Evolutionary conservation across 2,113 vertebrate species (phyloP), one percentile per base, ranked within the genome.

Genomic region (Ceyx melanurus): DNA sequence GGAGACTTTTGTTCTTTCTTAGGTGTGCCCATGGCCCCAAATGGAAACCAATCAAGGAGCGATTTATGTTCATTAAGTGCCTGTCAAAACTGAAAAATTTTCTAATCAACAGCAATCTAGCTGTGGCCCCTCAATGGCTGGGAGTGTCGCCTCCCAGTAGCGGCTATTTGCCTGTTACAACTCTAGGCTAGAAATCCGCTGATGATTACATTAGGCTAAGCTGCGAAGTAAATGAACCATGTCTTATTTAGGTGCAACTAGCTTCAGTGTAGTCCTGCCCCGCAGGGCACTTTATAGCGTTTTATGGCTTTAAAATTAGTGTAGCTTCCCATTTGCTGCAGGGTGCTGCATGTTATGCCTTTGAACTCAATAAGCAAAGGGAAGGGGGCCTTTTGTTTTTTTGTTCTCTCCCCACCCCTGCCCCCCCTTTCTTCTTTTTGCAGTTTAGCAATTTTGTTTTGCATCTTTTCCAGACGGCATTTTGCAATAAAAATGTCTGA

Each of bases 181-280:
- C 98, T 98, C 97, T 97, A 98, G 98, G 98, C 98, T 97, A 98
- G 97, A 96, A 97, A 96, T 95, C 93, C 96, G 78, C 97, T 97
- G 98, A 98, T 98, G 97, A 98, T 98, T 98, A 97, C 98, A 98
- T 98, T 98, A 98, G 98, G 98, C 97, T 98, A 98, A 98, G 98
- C 98, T 98, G 97, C 94, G 95, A 97, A 98, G 97, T 97, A 98
- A 98, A 98, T 98, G 98, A 98, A 98, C 98, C 98, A 76, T 97
- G 97, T 98, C 98, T 98, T 98, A 98, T 98, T 98, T 98, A 98
- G 98, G 98, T 97, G 98, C 98, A 98, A 97, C 96, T 97, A 97
- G 98, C 98, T 97, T 94, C 97, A 94, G 97, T 95, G 97, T 86
- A 96, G 97, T 90, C 97, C 97, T 97, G 98, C 97, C 98, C 98